These are phyloP conservation scores for Sericinus montela DNA, from an alignment of 2,888 invertebrate species.

Conservation along the genomic window DNA sequence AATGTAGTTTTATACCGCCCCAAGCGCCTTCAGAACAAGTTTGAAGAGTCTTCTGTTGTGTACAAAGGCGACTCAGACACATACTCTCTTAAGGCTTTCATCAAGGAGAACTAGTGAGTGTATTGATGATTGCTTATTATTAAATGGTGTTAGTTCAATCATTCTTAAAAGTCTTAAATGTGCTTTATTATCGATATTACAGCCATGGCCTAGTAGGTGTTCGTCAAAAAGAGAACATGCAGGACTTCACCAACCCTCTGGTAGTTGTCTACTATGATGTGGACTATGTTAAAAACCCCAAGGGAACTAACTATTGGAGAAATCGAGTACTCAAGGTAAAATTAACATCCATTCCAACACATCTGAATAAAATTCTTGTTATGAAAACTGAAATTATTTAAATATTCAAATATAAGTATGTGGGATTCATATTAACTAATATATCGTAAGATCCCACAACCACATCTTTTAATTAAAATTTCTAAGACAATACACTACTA, in stretches of 20 bases:
- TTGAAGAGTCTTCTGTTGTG: conserved; percentile 87
- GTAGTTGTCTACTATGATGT: conserved; percentile 95
- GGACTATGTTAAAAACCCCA: conserved; percentile 97
- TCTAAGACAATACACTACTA: no score
- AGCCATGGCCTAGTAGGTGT: conserved; percentile 96
- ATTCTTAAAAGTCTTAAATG: neutral
- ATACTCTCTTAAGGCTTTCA: conserved; percentile 87
- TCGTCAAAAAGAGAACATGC: conserved; percentile 89
- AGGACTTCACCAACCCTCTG: conserved; percentile 93
- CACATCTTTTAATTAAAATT: no score
- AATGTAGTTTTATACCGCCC: conserved; percentile 94
- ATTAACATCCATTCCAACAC: no score
- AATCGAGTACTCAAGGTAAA: conserved; percentile 93
- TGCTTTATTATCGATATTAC: conserved; percentile 15
- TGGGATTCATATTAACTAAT: no score
- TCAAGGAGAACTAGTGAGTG: conserved; percentile 92
- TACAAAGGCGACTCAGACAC: conserved; percentile 86
- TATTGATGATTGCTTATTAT: no score
- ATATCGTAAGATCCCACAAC: no score
- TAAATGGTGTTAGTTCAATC: no score
- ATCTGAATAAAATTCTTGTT: no score
- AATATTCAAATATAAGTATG: no score
- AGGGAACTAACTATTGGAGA: conserved; percentile 99
- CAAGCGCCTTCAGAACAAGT: conserved; percentile 93
- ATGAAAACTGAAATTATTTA: no score